Evolutionary conservation across 2,113 vertebrate species (phyloP).

Genomic region (Apeltes quadracus): DNA sequence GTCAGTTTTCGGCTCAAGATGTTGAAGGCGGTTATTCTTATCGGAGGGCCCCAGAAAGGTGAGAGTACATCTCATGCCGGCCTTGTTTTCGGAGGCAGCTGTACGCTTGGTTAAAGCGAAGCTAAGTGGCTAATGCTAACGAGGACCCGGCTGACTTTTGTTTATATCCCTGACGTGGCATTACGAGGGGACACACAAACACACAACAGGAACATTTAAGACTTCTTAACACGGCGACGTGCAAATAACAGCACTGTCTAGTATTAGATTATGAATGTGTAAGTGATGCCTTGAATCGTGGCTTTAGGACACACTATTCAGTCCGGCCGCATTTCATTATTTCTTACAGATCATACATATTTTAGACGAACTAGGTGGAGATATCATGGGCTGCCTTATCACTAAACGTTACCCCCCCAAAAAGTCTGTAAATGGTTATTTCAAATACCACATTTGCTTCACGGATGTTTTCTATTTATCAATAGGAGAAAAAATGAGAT

Average conservation of each 20-base stretch:
- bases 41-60: slow-evolving; percentile 97
- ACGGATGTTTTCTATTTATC: neutral
- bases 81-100: neutral
- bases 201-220: neutral
- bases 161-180: slow-evolving; percentile 66
- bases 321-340: neutral
- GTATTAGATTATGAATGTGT: neutral
- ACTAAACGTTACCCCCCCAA: neutral
- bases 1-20: slow-evolving; percentile 68
- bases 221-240: neutral
- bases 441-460: neutral
- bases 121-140: slow-evolving; percentile 38
- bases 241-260: neutral
- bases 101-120: neutral
- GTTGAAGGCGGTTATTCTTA: slow-evolving; percentile 94
- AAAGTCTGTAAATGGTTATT: neutral
- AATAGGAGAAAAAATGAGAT: neutral
- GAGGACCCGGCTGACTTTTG: slow-evolving; percentile 7
- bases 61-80: slow-evolving; percentile 29
- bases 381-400: neutral
- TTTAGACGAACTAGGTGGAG: too few relatives aligned
- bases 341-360: neutral
- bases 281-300: neutral
- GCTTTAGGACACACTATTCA: neutral
- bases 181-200: neutral